Conservation (phyloP, 1,140 invertebrate genomes). For the Melanaphis sacchari region DNA sequence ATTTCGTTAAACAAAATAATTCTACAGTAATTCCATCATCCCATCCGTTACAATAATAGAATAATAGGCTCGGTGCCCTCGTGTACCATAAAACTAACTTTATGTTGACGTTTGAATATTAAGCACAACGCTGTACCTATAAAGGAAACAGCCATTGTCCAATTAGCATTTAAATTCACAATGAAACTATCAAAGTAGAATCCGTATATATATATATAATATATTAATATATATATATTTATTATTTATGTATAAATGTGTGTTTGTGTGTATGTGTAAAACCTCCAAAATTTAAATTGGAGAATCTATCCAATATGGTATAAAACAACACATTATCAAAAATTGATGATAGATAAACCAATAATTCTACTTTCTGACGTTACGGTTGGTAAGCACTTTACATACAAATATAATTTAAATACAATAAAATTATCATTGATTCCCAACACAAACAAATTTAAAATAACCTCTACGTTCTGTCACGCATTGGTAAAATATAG, state of each 20-base stretch:
- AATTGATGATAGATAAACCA: not conserved
- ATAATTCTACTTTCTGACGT: not conserved
- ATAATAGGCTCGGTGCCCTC: not conserved
- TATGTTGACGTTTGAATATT: not conserved
- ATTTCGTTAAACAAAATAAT: not conserved
- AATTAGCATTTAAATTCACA: not conserved
- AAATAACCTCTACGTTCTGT: not conserved
- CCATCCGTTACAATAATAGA: not conserved
- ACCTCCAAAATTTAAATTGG: not conserved
- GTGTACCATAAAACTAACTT: not conserved
- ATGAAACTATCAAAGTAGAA: not conserved
- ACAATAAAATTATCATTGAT: not conserved
- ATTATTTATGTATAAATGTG: too few relatives aligned
- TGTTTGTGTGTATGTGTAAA: not conserved
- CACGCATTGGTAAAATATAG: not conserved
- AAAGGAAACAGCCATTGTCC: not conserved
- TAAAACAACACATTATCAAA: not conserved
- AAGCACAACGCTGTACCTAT: not conserved
- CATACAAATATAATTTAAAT: not conserved
- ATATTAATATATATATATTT: too few relatives aligned
- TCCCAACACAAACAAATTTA: not conserved
- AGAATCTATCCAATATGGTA: not conserved
- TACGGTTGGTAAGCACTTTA: not conserved
- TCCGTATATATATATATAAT: not conserved
- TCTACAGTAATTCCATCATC: not conserved